phyloP scores from a whole-genome alignment of 2,888 invertebrate species.

The Zeuzera pyrina region DNA sequence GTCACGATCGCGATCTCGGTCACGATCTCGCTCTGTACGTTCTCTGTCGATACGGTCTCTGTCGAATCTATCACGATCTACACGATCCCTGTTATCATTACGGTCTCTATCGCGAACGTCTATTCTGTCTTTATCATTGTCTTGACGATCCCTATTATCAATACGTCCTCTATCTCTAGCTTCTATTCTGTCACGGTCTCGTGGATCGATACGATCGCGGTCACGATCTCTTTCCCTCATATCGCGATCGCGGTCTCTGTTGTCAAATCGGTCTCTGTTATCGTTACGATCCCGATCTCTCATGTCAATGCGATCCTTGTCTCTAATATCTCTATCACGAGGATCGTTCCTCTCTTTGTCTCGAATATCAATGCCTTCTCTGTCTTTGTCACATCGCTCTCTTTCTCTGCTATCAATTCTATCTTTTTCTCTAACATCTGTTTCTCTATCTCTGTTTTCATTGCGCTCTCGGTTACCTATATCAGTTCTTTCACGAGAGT shows the following conservation, averaged over 20 bases:
- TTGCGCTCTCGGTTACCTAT: slow-evolving; percentile 25
- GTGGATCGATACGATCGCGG: slow-evolving; percentile 28
- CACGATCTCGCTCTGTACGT: slow-evolving; percentile 18
- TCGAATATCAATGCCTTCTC: slow-evolving; percentile 33
- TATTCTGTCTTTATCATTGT: slow-evolving; percentile 28
- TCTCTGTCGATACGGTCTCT: slow-evolving; percentile 36
- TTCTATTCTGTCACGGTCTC: slow-evolving; percentile 20
- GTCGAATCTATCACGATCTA: slow-evolving; percentile 36
- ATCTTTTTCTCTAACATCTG: slow-evolving; percentile 27
- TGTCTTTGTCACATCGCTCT: slow-evolving; percentile 26
- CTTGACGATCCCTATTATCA: slow-evolving; percentile 27
- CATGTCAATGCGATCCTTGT: slow-evolving; percentile 12
- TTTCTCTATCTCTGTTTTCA: slow-evolving; percentile 37
- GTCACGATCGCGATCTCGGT: slow-evolving; percentile 31
- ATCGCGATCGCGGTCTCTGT: slow-evolving; percentile 15
- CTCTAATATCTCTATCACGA: slow-evolving; percentile 10
- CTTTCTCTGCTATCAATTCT: slow-evolving; percentile 43
- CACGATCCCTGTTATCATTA: slow-evolving; percentile 22
- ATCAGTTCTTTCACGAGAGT: slow-evolving; percentile 32
- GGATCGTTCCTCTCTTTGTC: no score
- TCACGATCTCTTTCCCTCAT: slow-evolving; percentile 27
- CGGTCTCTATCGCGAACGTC: slow-evolving; percentile 34
- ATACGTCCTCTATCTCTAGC: slow-evolving; percentile 26
- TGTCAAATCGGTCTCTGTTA: slow-evolving; percentile 14
- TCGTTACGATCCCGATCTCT: slow-evolving; percentile 18